Base-by-base conservation (phyloP, 2,797 vertebrate genomes). In the Fistularia commersonii region DNA sequence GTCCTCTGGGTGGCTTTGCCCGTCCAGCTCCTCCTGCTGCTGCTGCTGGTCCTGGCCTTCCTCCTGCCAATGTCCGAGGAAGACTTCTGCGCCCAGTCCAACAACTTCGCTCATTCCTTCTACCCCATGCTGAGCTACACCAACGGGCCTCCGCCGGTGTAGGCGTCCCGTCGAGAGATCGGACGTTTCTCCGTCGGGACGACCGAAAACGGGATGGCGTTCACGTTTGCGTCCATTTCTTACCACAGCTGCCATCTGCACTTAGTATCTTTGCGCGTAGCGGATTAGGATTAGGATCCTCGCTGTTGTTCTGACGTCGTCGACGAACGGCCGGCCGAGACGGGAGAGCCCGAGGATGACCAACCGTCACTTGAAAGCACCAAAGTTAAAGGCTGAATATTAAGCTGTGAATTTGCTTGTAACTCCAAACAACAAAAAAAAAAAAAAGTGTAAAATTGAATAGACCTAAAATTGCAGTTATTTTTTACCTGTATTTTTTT, bases 91-190 rank as follows among this genome's bases (percentile, higher is more conserved):
- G 64, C 89, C 45, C 92, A 94, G 58, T 92, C 93, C 77, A 98
- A 98, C 86, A 98, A 94, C 77, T 97, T 98, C 41, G 94, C 94
- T 61, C 90, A 92, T 14, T 98, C 96, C 52, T 94, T 99, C 81
- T 93, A 96, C 71, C 94, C 93, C 11, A 96, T 95, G 94, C 92
- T 98, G 59, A 91, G 93, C 83, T 98, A 98, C 79, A 94, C 88
- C 9, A 96, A 98, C 3, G 96, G 96, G 23, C 97, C 96, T 0
- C 97, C 96, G 56, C 95, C 97, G 0, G 90, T 98, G 61, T 99
- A 90, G 93, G 62, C 1, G 32, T 32, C 32, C 1, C 0, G 31
- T 39, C 35, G 15, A 45, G 48, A 1, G 36, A 1, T 45, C 53
- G 51, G 55, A 56, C 51, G 32, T 62, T 73, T 12, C 23, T 4